phyloP scores from a whole-genome alignment of 2,888 invertebrate genomes.

The Endomychus coccineus region DNA sequence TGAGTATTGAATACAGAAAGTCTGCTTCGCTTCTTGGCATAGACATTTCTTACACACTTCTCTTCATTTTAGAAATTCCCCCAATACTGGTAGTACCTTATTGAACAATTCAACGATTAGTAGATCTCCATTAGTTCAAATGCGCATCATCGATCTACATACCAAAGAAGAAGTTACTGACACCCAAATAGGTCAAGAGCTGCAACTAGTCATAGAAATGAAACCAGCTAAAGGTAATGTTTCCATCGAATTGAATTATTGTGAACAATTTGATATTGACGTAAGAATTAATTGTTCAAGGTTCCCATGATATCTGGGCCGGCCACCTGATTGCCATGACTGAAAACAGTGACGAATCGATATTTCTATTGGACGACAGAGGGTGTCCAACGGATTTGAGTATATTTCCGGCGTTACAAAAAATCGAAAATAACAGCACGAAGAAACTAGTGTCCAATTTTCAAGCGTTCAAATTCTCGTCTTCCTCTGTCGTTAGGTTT shows the following conservation, averaged over 20 bases:
- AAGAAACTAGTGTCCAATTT: constrained; percentile 55
- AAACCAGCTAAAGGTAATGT: constrained; percentile 49
- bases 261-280: not conserved
- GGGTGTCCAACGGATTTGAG: constrained; percentile 72
- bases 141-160: constrained; percentile 53
- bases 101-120: constrained; percentile 40
- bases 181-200: constrained; percentile 59
- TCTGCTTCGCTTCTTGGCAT: not conserved
- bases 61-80: constrained; percentile 40
- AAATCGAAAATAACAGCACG: constrained; percentile 34
- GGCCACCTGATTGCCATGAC: constrained; percentile 76
- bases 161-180: constrained; percentile 54
- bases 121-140: constrained; percentile 47
- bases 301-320: constrained; percentile 59
- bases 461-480: constrained; percentile 81
- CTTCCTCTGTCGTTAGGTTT: constrained; percentile 75
- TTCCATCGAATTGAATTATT: not conserved
- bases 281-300: constrained; percentile 29
- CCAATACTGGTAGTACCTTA: constrained; percentile 45
- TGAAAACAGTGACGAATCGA: constrained; percentile 64
- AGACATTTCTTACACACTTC: too few relatives aligned
- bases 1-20: constrained; percentile 32
- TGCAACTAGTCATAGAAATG: constrained; percentile 56
- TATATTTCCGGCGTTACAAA: constrained; percentile 47
- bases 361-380: constrained; percentile 63